These are phyloP conservation scores for Drosophila barbarae DNA, from an alignment of 2,888 invertebrate species.

Conservation along the genomic window DNA sequence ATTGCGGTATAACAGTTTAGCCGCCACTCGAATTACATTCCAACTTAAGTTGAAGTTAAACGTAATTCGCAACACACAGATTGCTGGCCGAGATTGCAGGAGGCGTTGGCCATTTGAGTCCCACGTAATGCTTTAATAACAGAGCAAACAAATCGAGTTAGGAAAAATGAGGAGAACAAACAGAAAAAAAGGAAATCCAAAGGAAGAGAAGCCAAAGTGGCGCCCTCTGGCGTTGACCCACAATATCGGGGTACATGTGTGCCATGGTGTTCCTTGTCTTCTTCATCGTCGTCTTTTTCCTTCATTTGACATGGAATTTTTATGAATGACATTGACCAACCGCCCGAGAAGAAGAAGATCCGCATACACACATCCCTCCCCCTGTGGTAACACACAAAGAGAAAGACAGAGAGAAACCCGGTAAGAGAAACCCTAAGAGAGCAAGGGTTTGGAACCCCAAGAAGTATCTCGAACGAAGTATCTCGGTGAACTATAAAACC, in stretches of 20 bases:
- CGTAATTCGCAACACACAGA: conserved; percentile 50
- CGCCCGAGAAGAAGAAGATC: conserved; percentile 25
- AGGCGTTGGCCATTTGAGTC: conserved; percentile 32
- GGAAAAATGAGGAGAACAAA: conserved; percentile 22
- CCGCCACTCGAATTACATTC: conserved; percentile 43
- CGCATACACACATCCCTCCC: conserved; percentile 10
- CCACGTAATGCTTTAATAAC: conserved; percentile 57
- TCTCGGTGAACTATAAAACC: conserved; percentile 2
- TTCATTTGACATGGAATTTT: conserved; percentile 52
- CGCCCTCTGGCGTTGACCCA: conserved; percentile 65
- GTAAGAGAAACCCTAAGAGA: conserved; percentile 13
- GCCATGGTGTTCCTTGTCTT: conserved; percentile 52
- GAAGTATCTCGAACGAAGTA: conserved; percentile 4
- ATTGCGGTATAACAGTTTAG: conserved; percentile 61
- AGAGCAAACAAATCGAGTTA: conserved; percentile 54
- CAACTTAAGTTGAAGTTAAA: conserved; percentile 44
- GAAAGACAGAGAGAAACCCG: background rate
- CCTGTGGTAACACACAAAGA: background rate
- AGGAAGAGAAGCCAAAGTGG: conserved; percentile 30
- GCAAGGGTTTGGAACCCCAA: background rate
- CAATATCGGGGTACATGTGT: conserved; percentile 44
- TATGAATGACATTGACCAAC: conserved; percentile 69
- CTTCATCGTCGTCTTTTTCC: conserved; percentile 17
- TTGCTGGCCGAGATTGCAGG: conserved; percentile 28
- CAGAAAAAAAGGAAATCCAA: background rate